Conservation (phyloP, 2,797 vertebrate species). For the Mycteria americana region DNA sequence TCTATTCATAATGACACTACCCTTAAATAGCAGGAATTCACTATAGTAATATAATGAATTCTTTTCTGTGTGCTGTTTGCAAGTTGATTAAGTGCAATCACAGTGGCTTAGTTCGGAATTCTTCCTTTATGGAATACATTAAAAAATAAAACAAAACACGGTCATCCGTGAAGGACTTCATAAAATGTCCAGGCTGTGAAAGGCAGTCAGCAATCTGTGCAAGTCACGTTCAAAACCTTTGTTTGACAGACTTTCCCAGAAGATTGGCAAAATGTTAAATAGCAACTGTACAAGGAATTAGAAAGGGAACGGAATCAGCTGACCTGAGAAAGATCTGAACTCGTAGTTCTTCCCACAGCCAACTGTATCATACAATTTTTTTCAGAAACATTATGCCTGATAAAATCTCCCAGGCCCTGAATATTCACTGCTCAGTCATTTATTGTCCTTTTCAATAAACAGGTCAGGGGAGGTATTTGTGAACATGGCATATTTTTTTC, state of each 20-base stretch:
- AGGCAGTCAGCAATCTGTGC: slow-evolving; percentile 54
- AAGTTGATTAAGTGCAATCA: slow-evolving; percentile 55
- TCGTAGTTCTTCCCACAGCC: slow-evolving; percentile 74
- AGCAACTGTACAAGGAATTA: slow-evolving; percentile 70
- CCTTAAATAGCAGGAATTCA: slow-evolving; percentile 36
- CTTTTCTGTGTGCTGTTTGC: slow-evolving; percentile 47
- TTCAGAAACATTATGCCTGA: slow-evolving; percentile 64
- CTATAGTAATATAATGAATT: slow-evolving; percentile 41
- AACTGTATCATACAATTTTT: slow-evolving; percentile 53
- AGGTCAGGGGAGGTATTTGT: slow-evolving; percentile 43
- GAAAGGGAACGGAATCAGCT: slow-evolving; percentile 69
- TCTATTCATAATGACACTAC: slow-evolving; percentile 38
- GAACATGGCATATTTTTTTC: slow-evolving; percentile 43
- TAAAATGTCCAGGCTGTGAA: slow-evolving; percentile 62
- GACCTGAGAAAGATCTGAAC: slow-evolving; percentile 59
- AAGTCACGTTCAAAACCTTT: slow-evolving; percentile 72
- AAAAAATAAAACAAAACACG: slow-evolving; percentile 62
- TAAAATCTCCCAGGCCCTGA: slow-evolving; percentile 62
- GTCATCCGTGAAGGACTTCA: slow-evolving; percentile 53
- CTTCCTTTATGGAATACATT: slow-evolving; percentile 56
- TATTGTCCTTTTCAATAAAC: slow-evolving; percentile 52
- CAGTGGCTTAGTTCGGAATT: slow-evolving; percentile 52
- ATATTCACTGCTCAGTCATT: slow-evolving; percentile 34
- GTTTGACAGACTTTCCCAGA: slow-evolving; percentile 74
- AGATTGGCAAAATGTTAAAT: slow-evolving; percentile 69